Percentiles rank a stretch among this genome's conserved stretches.
phyloP scores from a whole-genome alignment of 2,113 vertebrate species.

The Strix aluco region DNA sequence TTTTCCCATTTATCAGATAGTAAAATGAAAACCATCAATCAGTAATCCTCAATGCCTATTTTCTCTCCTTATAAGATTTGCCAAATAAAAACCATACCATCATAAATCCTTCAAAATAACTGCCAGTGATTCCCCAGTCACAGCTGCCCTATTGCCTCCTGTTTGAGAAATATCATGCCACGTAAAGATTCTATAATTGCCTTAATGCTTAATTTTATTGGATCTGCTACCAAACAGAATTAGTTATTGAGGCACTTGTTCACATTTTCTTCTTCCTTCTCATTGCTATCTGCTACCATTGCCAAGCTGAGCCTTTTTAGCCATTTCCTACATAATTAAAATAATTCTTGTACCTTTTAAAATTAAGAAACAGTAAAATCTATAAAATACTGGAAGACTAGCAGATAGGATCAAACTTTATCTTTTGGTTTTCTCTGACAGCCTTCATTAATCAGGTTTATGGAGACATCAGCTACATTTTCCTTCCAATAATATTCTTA shows the following conservation, averaged over 20 bases:
- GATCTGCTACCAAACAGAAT: neutral
- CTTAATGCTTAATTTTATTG: neutral
- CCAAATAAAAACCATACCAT: neutral
- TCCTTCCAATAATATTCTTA: neutral
- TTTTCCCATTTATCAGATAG: neutral
- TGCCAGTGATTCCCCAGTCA: neutral
- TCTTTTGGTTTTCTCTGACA: neutral
- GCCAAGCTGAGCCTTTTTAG: neutral
- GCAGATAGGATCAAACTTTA: neutral
- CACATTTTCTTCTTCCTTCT: neutral
- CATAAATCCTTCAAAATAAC: neutral
- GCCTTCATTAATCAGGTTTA: neutral
- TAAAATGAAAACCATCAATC: neutral
- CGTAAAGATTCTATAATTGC: neutral
- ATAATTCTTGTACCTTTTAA: neutral
- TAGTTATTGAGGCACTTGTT: neutral
- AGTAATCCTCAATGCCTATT: neutral
- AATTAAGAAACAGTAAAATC: neutral
- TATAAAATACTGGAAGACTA: neutral
- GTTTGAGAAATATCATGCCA: neutral
- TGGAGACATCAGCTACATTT: neutral
- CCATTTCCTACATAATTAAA: neutral
- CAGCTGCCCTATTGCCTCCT: neutral
- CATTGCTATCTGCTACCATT: neutral
- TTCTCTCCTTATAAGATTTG: neutral